Base-by-base conservation (phyloP, 2,113 vertebrate species). In the Typhlomys cinereus region DNA sequence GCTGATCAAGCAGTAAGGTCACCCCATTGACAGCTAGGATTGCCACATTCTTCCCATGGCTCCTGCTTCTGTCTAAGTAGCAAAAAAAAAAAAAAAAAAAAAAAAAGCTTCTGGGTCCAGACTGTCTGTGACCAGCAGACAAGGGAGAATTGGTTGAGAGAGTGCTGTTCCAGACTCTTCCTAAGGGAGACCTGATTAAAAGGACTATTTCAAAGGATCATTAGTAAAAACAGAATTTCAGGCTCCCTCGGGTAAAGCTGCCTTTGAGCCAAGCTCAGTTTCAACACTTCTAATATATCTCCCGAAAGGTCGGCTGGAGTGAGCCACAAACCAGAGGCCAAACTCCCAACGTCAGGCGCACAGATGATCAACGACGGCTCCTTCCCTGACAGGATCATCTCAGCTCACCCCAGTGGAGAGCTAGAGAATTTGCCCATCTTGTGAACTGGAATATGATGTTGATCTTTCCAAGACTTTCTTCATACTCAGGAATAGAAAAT, bases 171-270 rank as follows among this genome's bases (percentile, higher is more conserved):
- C 75, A 92, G 88, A 73, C 46, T 78, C 44, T 92, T 94, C 91
- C 92, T 85, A 69, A 83, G 87, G 92, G 86, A 82, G 89, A 74
- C 76, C 48, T 94, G 92, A 96, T 94, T 94, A 92, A 96, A 95
- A 96, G 93, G 87, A 93, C 79, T 90, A 94, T 93, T 96, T 95
- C 96, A 96, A 97, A 97, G 94, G 71, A 88, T 89, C 70, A 93
- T 96, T 95, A 95, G 66, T 57, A 92, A 91, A 84, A 94, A 92
- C 94, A 88, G 80, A 86, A 92, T 70, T 92, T 86, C 66, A 93
- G 73, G 61, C 80, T 96, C 91, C 92, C 92, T 76, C 1, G 89
- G 73, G 91, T 79, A 87, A 81, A 91, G 80, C n/a, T 52, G 84
- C 44, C 21, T 94, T 87, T 64, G 90, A 90, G 89, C 69, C 76